phyloP scores from a whole-genome alignment of 2,888 invertebrate genomes.

The Spilosoma lubricipeda region DNA sequence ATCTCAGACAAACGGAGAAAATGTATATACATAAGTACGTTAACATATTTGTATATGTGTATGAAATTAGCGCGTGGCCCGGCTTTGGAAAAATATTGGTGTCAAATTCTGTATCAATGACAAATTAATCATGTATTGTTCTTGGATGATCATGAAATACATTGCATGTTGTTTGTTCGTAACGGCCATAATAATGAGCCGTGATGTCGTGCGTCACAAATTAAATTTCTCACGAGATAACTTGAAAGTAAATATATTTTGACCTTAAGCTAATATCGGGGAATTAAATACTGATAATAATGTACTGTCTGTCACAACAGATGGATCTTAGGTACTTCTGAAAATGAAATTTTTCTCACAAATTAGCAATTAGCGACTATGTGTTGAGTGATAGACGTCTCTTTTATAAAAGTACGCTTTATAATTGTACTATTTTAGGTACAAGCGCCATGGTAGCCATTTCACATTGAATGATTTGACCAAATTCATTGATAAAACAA shows the following conservation, averaged over 20 bases:
- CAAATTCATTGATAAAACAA: no score
- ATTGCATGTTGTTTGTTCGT: slow-evolving; percentile 50
- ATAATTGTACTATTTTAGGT: neutral
- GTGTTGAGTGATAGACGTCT: slow-evolving; percentile 8
- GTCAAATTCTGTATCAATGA: slow-evolving; percentile 9
- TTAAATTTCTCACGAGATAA: slow-evolving; percentile 54
- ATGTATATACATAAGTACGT: neutral
- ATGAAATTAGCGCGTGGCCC: neutral
- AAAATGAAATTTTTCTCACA: slow-evolving; percentile 20
- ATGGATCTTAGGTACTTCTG: slow-evolving; percentile 19
- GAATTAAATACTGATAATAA: slow-evolving; percentile 32
- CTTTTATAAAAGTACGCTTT: neutral
- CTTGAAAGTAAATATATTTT: slow-evolving; percentile 54
- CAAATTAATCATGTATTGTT: slow-evolving; percentile 19
- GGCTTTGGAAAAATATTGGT: neutral
- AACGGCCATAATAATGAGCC: slow-evolving; percentile 52
- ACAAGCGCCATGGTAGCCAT: neutral
- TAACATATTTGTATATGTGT: neutral
- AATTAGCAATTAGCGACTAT: slow-evolving; percentile 25
- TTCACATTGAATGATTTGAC: neutral
- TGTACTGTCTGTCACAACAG: slow-evolving; percentile 28
- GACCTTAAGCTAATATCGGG: slow-evolving; percentile 60
- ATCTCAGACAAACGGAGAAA: slow-evolving; percentile 3
- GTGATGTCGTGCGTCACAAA: slow-evolving; percentile 68
- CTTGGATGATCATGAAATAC: slow-evolving; percentile 28